These are phyloP conservation scores for Myopa tessellatipennis DNA, from an alignment of 2,888 invertebrate genomes.

Conservation along the genomic window DNA sequence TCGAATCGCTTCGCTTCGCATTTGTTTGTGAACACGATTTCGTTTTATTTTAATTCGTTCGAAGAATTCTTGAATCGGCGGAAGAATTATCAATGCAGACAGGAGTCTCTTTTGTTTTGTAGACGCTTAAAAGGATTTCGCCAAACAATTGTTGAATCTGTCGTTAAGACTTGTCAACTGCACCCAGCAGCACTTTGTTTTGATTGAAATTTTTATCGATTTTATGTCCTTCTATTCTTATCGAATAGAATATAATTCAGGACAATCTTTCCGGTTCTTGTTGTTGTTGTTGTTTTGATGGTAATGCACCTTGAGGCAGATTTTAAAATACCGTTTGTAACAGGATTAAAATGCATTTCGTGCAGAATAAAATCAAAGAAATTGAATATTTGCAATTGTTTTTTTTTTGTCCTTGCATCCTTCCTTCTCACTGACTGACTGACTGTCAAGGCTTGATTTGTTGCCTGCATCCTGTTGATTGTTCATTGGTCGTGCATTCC, in stretches of 20 bases:
- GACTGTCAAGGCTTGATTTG: no score
- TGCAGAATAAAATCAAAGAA: background rate
- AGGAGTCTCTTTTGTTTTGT: background rate
- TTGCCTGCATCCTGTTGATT: no score
- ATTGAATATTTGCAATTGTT: conserved; percentile 12
- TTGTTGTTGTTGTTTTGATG: background rate
- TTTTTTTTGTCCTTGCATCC: background rate
- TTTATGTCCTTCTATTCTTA: background rate
- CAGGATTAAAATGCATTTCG: background rate
- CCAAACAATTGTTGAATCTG: conserved; percentile 12
- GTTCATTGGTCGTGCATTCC: no score
- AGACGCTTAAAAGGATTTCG: conserved; percentile 26
- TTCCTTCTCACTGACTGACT: background rate
- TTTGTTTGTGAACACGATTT: background rate
- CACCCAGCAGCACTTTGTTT: conserved; percentile 11
- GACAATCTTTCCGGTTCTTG: background rate
- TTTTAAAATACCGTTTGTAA: background rate
- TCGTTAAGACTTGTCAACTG: conserved; percentile 21
- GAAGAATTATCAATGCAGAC: background rate
- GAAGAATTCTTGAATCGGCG: background rate
- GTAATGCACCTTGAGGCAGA: background rate
- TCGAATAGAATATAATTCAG: background rate
- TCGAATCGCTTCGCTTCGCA: background rate
- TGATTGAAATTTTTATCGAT: conserved; percentile 31
- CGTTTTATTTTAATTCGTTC: no score